These are phyloP conservation scores for Phaethon lepturus DNA, from an alignment of 2,113 vertebrate species.

Conservation along the genomic window DNA sequence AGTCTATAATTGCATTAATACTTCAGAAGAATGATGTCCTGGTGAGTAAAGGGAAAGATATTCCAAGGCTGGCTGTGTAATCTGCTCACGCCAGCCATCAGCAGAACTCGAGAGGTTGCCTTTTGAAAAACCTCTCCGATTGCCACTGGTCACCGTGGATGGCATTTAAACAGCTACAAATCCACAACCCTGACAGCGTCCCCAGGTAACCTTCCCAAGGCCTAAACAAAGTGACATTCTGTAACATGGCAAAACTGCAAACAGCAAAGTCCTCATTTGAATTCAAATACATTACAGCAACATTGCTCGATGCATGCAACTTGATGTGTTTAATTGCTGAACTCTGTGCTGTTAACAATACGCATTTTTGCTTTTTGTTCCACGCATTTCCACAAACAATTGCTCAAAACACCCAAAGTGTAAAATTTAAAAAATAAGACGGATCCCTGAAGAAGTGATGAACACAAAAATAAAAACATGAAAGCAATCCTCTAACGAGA, in stretches of 20 bases:
- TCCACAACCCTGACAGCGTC: neutral
- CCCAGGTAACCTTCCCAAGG: neutral
- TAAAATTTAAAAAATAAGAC: neutral
- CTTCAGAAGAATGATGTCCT: slow-evolving; percentile 16
- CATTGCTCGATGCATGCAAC: fast-evolving
- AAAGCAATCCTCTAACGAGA: neutral
- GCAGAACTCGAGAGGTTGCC: neutral
- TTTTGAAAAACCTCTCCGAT: neutral
- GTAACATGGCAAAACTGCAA: neutral
- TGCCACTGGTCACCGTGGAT: fast-evolving
- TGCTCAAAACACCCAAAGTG: neutral
- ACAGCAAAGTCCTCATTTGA: neutral
- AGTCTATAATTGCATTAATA: slow-evolving; percentile 5
- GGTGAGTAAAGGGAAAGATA: neutral
- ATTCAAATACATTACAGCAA: neutral
- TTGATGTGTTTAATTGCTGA: neutral
- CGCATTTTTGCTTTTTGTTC: neutral
- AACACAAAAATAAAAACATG: neutral
- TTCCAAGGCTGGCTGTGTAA: neutral
- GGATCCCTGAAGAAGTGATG: neutral
- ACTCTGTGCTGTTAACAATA: neutral
- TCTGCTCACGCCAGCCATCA: neutral
- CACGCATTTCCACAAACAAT: neutral
- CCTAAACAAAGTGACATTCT: neutral
- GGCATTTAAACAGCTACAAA: neutral